Conservation (phyloP, 2,797 vertebrate species). For the Spatula clypeata region DNA sequence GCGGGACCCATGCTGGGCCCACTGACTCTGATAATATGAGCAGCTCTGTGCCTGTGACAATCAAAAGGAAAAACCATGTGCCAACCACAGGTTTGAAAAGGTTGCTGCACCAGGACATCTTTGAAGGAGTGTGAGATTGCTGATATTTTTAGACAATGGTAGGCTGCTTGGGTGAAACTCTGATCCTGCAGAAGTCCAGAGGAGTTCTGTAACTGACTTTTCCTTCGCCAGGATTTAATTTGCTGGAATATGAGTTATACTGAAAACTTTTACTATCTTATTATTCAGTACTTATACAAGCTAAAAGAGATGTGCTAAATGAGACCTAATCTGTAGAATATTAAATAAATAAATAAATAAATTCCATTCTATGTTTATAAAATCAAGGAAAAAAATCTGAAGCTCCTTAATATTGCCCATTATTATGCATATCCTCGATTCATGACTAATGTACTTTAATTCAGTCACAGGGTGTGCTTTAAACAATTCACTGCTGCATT, state of each 20-base stretch:
- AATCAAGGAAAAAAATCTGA: not conserved
- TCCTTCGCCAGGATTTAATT: not conserved
- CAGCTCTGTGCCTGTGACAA: not conserved
- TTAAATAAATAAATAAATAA: not conserved
- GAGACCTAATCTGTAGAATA: not conserved
- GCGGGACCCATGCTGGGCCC: rapidly evolving
- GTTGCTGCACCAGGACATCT: not conserved
- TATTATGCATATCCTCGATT: not conserved
- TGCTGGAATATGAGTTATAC: not conserved
- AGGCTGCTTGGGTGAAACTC: not conserved
- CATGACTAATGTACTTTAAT: conserved; percentile 18
- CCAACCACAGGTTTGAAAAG: rapidly evolving
- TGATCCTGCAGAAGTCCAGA: not conserved
- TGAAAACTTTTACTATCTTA: not conserved
- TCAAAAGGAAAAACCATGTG: not conserved
- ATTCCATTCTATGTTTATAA: not conserved
- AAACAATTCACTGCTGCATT: conserved; percentile 18
- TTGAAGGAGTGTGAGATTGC: not conserved
- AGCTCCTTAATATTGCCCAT: not conserved
- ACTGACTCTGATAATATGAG: rapidly evolving
- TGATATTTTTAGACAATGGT: not conserved
- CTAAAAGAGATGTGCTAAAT: not conserved
- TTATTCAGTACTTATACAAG: not conserved
- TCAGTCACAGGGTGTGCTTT: conserved; percentile 29
- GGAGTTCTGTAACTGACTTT: not conserved